A percentile compares a stretch with the other conserved stretches of the same genome.
Conservation (phyloP, 64 coral and sea anemone species). For the Montipora foliosa region DNA sequence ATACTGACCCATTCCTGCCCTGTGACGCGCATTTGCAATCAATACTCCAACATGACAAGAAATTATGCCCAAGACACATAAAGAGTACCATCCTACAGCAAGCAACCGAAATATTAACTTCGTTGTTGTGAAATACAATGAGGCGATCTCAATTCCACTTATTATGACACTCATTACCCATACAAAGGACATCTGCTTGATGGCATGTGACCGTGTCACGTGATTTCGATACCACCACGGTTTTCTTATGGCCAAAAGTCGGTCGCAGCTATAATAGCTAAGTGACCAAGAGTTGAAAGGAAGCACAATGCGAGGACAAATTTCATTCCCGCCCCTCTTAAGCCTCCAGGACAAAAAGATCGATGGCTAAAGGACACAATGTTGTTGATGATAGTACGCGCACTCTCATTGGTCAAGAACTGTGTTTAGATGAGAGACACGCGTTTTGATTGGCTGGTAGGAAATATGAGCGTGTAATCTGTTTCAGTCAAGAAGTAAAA, state of each 20-base stretch:
- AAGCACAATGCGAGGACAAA: background rate
- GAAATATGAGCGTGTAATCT: no score
- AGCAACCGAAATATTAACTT: background rate
- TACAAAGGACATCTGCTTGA: background rate
- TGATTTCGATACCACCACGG: conserved; percentile 1
- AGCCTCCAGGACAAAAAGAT: background rate
- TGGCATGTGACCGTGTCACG: background rate
- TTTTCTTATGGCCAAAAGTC: background rate
- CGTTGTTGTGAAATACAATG: background rate
- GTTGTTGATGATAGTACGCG: background rate
- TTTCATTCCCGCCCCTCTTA: no score
- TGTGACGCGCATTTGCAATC: background rate
- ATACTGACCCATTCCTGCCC: background rate
- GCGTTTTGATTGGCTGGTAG: no score
- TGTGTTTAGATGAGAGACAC: no score
- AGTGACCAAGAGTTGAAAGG: background rate
- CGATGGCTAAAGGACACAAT: background rate
- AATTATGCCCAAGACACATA: background rate
- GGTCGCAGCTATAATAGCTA: conserved; percentile 2
- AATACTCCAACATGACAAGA: background rate
- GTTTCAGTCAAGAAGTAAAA: no score
- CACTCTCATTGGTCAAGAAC: no score
- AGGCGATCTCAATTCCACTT: background rate
- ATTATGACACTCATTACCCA: background rate
- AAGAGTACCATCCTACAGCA: background rate